phyloP scores from a whole-genome alignment of 1,140 invertebrate genomes.

The Colletes gigas region DNA sequence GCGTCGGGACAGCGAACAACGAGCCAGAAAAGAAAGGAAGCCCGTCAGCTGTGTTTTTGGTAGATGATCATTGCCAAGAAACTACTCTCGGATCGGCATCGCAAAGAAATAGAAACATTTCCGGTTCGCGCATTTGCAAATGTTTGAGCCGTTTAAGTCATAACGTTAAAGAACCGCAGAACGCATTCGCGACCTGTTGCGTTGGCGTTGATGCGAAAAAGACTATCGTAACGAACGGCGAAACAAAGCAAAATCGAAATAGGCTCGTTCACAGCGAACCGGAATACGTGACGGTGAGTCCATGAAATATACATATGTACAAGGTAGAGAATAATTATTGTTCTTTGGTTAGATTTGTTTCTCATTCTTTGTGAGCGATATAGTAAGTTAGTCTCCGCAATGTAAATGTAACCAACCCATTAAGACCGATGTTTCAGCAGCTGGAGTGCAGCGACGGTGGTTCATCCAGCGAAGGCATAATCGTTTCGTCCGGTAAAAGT shows the following conservation, averaged over 20 bases:
- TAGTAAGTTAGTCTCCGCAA: slow-evolving; percentile 18
- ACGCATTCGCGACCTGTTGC: background rate
- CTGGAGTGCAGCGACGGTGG: slow-evolving; percentile 68
- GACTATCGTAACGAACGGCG: background rate
- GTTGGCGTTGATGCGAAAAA: slow-evolving; percentile 1
- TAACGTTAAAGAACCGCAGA: background rate
- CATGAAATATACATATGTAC: background rate
- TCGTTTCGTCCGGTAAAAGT: slow-evolving; percentile 52
- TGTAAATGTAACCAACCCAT: slow-evolving; percentile 46
- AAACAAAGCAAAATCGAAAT: slow-evolving; percentile 15
- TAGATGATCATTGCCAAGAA: slow-evolving; percentile 11
- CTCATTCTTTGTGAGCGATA: background rate
- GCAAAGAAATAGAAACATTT: background rate
- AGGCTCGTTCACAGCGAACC: slow-evolving; percentile 28
- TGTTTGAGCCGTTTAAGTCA: background rate
- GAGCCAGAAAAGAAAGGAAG: slow-evolving; percentile 1
- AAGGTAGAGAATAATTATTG: background rate
- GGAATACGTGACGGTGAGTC: slow-evolving; percentile 55
- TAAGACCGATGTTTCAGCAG: slow-evolving; percentile 64
- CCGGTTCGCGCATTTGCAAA: slow-evolving; percentile 4
- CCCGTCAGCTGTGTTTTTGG: background rate
- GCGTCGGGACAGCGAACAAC: background rate
- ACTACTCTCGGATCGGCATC: background rate
- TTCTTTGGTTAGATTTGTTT: background rate
- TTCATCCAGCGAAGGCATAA: slow-evolving; percentile 65